A percentile compares a stretch with the other conserved stretches of the same genome.
These are phyloP conservation scores for Proteles cristata DNA, from an alignment of 2,113 vertebrate species.

Conservation along the genomic window DNA sequence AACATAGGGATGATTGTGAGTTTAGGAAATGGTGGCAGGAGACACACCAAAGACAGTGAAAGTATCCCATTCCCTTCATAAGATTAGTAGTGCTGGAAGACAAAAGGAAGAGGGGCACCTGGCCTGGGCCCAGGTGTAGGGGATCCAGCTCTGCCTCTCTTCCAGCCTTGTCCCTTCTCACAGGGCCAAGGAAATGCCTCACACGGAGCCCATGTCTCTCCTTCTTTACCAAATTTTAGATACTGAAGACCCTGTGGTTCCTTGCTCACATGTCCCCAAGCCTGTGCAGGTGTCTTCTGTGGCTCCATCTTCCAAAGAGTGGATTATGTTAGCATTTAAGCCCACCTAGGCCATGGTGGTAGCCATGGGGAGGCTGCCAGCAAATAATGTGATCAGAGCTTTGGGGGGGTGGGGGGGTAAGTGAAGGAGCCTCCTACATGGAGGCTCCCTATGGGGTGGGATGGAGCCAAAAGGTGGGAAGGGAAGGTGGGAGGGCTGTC, in stretches of 20 bases:
- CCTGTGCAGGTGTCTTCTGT: not conserved
- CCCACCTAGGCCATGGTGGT: not conserved
- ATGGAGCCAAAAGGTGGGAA: not conserved
- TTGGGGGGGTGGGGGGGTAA: not conserved
- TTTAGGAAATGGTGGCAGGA: not conserved
- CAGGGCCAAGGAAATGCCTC: not conserved
- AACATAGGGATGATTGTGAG: not conserved
- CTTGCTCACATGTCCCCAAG: not conserved
- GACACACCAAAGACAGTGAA: not conserved
- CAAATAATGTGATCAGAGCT: not conserved
- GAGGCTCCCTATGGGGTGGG: too few relatives aligned
- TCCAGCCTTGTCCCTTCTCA: not conserved
- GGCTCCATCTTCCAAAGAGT: not conserved
- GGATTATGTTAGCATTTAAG: not conserved
- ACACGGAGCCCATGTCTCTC: not conserved
- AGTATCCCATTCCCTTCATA: not conserved
- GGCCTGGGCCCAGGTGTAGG: not conserved
- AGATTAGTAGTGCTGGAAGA: not conserved
- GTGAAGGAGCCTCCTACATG: not conserved
- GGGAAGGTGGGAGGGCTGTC: not conserved
- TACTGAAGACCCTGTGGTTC: not conserved
- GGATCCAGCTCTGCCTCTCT: not conserved
- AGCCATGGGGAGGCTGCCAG: not conserved
- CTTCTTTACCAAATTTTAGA: not conserved
- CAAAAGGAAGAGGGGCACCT: not conserved